Conservation (phyloP, 1,140 invertebrate species). For the Ctenoplectra terminalis region DNA sequence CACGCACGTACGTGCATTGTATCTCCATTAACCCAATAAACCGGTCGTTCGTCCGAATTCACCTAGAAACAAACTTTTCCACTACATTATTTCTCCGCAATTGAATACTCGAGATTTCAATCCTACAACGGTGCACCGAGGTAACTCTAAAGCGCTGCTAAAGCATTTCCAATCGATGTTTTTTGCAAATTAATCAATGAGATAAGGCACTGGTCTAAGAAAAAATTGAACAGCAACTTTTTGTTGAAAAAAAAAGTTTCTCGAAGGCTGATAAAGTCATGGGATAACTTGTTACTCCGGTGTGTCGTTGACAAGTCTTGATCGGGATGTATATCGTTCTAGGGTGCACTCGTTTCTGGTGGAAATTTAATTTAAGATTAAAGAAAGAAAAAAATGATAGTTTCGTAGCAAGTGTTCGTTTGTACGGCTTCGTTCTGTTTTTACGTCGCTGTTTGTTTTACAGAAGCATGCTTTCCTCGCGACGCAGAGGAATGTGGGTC, state of each 20-base stretch:
- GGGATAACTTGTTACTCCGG: too few species aligned
- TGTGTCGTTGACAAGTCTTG: too few species aligned
- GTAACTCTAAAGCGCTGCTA: too few species aligned
- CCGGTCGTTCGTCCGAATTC: neutral
- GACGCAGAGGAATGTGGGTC: neutral
- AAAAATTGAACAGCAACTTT: too few species aligned
- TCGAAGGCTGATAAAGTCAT: too few species aligned
- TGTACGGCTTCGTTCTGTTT: neutral
- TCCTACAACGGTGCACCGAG: too few species aligned
- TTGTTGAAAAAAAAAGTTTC: too few species aligned
- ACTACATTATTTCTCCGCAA: neutral
- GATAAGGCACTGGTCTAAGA: too few species aligned
- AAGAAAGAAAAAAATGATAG: neutral
- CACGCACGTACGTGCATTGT: neutral
- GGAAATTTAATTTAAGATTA: neutral
- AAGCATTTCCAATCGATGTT: too few species aligned
- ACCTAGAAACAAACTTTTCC: neutral
- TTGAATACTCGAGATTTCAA: neutral
- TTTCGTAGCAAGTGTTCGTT: neutral
- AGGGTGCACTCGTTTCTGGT: too few species aligned
- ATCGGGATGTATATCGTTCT: too few species aligned
- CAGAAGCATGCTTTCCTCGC: neutral
- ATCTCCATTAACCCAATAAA: slow-evolving; percentile 48
- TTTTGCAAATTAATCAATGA: too few species aligned
- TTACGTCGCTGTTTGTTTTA: neutral